Base-by-base conservation (phyloP, 2,113 vertebrate genomes). In the Equus quagga region DNA sequence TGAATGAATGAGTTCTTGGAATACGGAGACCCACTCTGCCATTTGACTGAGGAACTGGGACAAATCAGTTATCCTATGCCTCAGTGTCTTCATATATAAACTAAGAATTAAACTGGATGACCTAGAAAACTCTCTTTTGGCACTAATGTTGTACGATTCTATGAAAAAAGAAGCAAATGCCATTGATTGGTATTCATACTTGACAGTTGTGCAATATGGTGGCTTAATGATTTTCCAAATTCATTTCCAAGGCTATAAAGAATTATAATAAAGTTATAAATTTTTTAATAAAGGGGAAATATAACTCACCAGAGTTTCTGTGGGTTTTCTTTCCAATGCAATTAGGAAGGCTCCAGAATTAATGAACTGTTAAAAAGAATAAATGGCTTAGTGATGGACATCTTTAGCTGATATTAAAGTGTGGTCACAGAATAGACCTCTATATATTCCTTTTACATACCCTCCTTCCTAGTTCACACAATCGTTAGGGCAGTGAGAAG, bases 261-360 rank as follows among this genome's bases (percentile, higher is more conserved):
- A 82, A 62, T 83, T 89, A 62, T 65, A 79, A 64, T 13, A 46
- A 83, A 70, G 28, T 87, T 86, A 73, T 2, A 44, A 6, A 28
- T 60, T 56, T 87, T 96, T 86, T 91, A 67, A 46, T 23, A 49
- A 95, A 44, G 31, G 23, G 44, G 31, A 83, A 54, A 64, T 13
- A 31, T 28, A 76, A 97, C 98, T 98, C 88, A 98, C 98, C 96
- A 98, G 18, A 14, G 26, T 80, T 83, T 80, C 28, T 41, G 97
- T 98, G 70, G 58, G 60, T 92, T 78, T 97, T 78, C 94, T 98
- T 94, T 96, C 89, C 36, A 97, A 0, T 54, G 94, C 94, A 75
- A 98, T 67, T 64, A 97, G 91, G 28, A 97, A 94, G 64, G 97
- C 96, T 96, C 97, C 98, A 69, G 98, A 97, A 85, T 62, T 91